Conservation (phyloP, 2,113 vertebrate genomes). For the Oreotragus oreotragus region DNA sequence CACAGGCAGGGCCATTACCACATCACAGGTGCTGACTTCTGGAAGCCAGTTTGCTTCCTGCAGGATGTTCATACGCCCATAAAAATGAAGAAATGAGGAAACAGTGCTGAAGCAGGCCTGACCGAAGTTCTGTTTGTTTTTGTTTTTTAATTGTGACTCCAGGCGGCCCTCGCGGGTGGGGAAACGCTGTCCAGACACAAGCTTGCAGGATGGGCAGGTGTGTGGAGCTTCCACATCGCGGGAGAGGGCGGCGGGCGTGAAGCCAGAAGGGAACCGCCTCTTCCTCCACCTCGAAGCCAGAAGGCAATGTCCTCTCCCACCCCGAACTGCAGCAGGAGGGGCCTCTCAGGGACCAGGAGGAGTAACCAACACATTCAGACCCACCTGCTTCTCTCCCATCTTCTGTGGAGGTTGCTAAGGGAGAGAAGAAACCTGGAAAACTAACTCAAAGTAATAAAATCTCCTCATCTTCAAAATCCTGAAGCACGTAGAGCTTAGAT, state of each 20-base stretch:
- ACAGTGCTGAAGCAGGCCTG: not conserved
- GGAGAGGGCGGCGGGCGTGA: not conserved
- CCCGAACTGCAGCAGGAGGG: not conserved
- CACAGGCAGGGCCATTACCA: not conserved
- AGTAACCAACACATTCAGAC: not conserved
- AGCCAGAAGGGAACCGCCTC: slow-evolving; percentile 44
- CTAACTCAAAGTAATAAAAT: not conserved
- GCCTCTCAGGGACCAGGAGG: not conserved
- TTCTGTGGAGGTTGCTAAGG: not conserved
- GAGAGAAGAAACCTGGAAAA: not conserved
- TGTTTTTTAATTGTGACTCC: not conserved
- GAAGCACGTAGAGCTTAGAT: not conserved
- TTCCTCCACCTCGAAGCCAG: not conserved
- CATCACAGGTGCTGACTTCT: not conserved
- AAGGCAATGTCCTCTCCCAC: not conserved
- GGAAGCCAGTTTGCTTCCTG: not conserved
- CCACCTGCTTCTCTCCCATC: not conserved
- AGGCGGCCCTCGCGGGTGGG: not conserved
- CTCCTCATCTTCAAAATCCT: not conserved
- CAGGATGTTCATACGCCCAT: not conserved
- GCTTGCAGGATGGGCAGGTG: slow-evolving; percentile 27
- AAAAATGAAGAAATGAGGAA: slow-evolving; percentile 25
- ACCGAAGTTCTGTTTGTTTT: not conserved
- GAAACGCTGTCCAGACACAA: not conserved
- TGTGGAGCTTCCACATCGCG: not conserved